Percentiles rank a stretch among this genome's conserved stretches.
Evolutionary conservation across 92 coral and sea anemone species (phyloP).

Genomic region (Metridium senile): DNA sequence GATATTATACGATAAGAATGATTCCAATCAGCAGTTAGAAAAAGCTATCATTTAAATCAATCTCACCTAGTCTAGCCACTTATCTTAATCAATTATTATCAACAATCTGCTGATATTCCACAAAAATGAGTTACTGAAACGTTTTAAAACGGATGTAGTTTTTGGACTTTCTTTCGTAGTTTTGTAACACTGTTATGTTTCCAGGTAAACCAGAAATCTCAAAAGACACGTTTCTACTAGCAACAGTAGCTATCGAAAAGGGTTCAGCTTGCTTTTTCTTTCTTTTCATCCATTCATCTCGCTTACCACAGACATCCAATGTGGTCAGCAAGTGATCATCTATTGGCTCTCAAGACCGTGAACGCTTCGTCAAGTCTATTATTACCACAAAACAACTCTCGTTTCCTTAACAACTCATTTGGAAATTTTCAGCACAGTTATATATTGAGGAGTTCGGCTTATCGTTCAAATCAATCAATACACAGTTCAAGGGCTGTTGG

Average conservation of each 20-base stretch:
- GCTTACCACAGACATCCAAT: not conserved
- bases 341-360: not conserved
- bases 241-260: not conserved
- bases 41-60: not conserved
- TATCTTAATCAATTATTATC: not conserved
- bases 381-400: not conserved
- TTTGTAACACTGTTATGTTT: not conserved
- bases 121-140: too few relatives aligned
- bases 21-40: not conserved
- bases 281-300: not conserved
- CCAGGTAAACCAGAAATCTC: not conserved
- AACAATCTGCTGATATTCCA: not conserved
- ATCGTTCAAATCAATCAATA: not conserved
- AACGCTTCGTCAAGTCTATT: not conserved
- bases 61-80: not conserved
- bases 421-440: not conserved
- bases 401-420: not conserved
- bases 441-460: not conserved
- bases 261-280: not conserved
- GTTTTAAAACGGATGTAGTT: too few relatives aligned
- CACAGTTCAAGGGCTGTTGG: slow-evolving; percentile 3
- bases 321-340: not conserved
- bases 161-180: too few relatives aligned
- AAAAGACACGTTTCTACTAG: not conserved
- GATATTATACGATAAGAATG: not conserved